Evolutionary conservation across 2,797 vertebrate genomes (phyloP).

Genomic region (Epinephelus awoara): DNA sequence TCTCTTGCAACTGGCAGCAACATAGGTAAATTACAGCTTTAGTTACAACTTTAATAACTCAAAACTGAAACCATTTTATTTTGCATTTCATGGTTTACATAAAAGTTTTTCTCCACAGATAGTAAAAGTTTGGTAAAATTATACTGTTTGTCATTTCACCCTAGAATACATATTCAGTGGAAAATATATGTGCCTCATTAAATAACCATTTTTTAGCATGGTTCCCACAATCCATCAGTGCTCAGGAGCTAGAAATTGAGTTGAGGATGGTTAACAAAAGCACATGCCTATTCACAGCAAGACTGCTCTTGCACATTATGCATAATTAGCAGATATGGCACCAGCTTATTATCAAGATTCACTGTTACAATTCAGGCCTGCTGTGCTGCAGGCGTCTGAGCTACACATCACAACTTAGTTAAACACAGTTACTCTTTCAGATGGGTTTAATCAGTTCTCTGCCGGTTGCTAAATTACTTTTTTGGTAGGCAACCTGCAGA

Average conservation of each 20-base stretch:
- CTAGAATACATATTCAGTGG: neutral
- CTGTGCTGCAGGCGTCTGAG: neutral
- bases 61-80: neutral
- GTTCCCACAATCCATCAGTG: neutral
- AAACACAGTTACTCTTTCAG: neutral
- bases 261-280: neutral
- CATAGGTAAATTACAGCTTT: neutral
- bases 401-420: slow-evolving; percentile 3
- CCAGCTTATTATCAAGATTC: slow-evolving; percentile 1
- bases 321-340: neutral
- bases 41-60: neutral
- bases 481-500: slow-evolving; percentile 9
- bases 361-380: neutral
- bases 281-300: neutral
- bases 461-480: neutral
- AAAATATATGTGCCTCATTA: neutral
- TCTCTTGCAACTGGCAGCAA: neutral
- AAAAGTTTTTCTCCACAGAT: neutral
- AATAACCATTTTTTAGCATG: neutral
- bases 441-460: neutral
- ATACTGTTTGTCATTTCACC: neutral
- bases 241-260: neutral
- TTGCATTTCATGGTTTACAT: neutral
- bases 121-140: neutral
- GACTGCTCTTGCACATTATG: neutral